These are phyloP conservation scores for Schizothorax lantsangensis DNA, from an alignment of 2,797 vertebrate genomes.

Conservation along the genomic window DNA sequence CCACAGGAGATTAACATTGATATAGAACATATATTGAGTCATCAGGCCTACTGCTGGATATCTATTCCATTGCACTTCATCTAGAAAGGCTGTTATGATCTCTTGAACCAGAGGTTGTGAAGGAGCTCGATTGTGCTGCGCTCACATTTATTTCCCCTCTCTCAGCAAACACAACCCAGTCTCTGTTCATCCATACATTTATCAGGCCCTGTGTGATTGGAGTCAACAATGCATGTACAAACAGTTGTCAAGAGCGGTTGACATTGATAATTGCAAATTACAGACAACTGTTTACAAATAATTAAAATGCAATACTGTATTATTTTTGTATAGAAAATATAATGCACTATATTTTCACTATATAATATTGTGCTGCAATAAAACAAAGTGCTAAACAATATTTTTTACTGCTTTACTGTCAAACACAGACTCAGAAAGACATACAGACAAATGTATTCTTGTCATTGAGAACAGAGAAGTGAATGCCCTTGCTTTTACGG, in stretches of 20 bases:
- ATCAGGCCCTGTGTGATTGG: background rate
- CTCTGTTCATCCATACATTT: conserved; percentile 17
- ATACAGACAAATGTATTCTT: background rate
- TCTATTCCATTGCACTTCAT: background rate
- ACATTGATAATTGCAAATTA: background rate
- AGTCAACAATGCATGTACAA: background rate
- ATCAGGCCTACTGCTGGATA: background rate
- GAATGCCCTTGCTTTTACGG: conserved; percentile 70
- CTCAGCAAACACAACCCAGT: conserved; percentile 27
- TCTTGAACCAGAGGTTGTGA: conserved; percentile 10
- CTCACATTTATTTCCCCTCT: conserved; percentile 33
- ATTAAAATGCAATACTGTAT: background rate
- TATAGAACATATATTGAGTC: conserved; percentile 18
- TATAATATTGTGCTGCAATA: background rate
- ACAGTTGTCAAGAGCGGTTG: background rate
- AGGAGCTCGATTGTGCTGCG: background rate
- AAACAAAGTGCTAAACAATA: background rate
- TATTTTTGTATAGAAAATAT: background rate
- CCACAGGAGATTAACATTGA: background rate
- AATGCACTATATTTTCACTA: background rate
- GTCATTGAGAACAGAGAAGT: conserved; percentile 67
- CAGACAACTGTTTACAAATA: background rate
- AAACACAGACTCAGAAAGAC: background rate
- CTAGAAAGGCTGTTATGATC: background rate
- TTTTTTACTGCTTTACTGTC: background rate